phyloP scores from a whole-genome alignment of 2,888 invertebrate species.

The Tanypteryx hageni region DNA sequence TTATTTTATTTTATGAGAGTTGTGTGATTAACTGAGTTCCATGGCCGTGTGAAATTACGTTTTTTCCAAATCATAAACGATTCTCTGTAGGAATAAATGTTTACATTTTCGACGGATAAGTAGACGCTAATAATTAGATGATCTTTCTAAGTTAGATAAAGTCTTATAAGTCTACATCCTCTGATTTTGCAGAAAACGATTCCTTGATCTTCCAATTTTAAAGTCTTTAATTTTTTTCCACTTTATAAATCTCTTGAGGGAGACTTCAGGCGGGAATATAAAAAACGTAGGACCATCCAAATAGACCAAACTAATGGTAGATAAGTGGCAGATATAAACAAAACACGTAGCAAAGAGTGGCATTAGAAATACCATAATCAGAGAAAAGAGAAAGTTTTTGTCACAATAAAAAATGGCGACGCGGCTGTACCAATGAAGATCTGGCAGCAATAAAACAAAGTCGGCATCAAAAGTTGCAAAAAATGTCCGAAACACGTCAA shows the following conservation, averaged over 20 bases:
- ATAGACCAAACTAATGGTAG: neutral
- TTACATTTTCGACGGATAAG: no score
- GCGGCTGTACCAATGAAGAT: neutral
- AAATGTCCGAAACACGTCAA: neutral
- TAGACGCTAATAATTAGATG: no score
- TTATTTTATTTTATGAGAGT: no score
- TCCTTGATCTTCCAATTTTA: neutral
- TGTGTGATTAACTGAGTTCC: no score
- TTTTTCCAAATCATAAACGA: no score
- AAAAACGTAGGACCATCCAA: neutral
- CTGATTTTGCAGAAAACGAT: no score
- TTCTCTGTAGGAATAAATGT: no score
- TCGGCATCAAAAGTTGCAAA: neutral
- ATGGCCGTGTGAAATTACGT: no score
- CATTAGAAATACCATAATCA: neutral
- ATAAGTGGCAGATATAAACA: neutral
- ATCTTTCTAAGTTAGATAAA: no score
- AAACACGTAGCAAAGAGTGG: neutral
- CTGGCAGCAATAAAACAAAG: neutral
- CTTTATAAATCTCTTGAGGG: neutral
- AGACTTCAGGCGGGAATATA: neutral
- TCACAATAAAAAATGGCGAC: neutral
- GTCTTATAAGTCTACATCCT: no score
- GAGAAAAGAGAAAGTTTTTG: neutral
- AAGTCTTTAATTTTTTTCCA: neutral